A percentile compares a stretch with the other conserved stretches of the same genome.
Evolutionary conservation across 2,113 vertebrate species (phyloP).

Genomic region (Lanius ludovicianus): DNA sequence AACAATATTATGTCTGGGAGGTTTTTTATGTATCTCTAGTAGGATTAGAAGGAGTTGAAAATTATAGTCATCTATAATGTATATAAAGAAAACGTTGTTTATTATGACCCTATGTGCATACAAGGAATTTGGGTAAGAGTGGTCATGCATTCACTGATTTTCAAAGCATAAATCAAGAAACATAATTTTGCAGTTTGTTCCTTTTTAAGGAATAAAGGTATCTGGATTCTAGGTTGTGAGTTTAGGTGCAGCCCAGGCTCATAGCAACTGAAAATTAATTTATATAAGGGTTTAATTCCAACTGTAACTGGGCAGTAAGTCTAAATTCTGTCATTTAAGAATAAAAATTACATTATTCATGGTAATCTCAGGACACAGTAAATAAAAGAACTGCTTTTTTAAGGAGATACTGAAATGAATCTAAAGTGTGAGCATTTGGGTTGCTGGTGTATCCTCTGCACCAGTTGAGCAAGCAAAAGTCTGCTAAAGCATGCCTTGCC

Average conservation of each 20-base stretch:
- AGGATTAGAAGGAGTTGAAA: neutral
- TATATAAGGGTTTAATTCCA: neutral
- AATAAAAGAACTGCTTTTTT: neutral
- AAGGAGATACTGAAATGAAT: neutral
- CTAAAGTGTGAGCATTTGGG: neutral
- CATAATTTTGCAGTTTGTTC: neutral
- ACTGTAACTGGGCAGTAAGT: neutral
- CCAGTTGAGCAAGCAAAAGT: neutral
- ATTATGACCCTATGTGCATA: neutral
- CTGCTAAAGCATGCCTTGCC: neutral
- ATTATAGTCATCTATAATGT: neutral
- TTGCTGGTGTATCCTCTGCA: conserved; percentile 1
- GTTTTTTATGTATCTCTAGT: neutral
- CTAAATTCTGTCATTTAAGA: neutral
- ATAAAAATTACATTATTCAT: neutral
- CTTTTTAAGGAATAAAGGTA: neutral
- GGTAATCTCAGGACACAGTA: neutral
- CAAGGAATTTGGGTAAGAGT: neutral
- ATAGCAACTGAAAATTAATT: neutral
- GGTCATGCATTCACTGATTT: neutral
- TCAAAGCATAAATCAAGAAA: neutral
- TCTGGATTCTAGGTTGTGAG: neutral
- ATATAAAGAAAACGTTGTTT: neutral
- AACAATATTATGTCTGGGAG: neutral
- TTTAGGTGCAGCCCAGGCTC: neutral